These are phyloP conservation scores for Lordiphosa collinella DNA, from an alignment of 1,140 invertebrate genomes.

Conservation along the genomic window DNA sequence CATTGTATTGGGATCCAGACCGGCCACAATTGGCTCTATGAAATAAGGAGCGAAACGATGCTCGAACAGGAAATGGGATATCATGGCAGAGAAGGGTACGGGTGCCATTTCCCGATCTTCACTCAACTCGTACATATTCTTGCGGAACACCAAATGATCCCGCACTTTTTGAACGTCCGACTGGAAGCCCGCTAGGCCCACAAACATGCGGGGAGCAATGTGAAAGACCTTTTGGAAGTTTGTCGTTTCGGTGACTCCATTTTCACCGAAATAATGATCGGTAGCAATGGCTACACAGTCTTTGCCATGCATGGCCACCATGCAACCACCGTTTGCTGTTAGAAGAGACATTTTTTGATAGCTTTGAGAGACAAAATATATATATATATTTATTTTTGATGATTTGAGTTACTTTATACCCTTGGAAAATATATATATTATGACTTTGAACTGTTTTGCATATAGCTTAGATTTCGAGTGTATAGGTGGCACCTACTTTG, in stretches of 20 bases:
- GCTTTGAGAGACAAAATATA: background rate
- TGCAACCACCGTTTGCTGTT: conserved; percentile 96
- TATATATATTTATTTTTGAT: too few species aligned
- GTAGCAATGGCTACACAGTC: conserved; percentile 98
- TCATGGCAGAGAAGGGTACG: conserved; percentile 93
- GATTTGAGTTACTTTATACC: too few species aligned
- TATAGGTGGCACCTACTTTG: too few species aligned
- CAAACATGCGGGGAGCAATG: conserved; percentile 93
- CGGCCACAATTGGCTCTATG: too few species aligned
- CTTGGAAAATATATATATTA: too few species aligned
- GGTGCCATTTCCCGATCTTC: conserved; percentile 96
- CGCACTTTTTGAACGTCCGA: conserved; percentile 98
- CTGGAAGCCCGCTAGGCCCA: conserved; percentile 95
- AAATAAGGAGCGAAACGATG: conserved; percentile 98
- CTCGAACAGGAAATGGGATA: conserved; percentile 97
- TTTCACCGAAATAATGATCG: conserved; percentile 95
- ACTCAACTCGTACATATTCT: conserved; percentile 95
- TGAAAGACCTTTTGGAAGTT: conserved; percentile 96
- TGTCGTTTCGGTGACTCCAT: conserved; percentile 91
- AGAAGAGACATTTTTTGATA: conserved; percentile 89
- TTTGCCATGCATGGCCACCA: conserved; percentile 99
- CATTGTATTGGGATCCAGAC: conserved; percentile 90
- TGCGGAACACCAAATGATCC: conserved; percentile 91
- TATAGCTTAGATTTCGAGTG: too few species aligned
- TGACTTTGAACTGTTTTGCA: too few species aligned